These are phyloP conservation scores for Ctenoplectra terminalis DNA, from an alignment of 1,140 invertebrate species.

Conservation along the genomic window DNA sequence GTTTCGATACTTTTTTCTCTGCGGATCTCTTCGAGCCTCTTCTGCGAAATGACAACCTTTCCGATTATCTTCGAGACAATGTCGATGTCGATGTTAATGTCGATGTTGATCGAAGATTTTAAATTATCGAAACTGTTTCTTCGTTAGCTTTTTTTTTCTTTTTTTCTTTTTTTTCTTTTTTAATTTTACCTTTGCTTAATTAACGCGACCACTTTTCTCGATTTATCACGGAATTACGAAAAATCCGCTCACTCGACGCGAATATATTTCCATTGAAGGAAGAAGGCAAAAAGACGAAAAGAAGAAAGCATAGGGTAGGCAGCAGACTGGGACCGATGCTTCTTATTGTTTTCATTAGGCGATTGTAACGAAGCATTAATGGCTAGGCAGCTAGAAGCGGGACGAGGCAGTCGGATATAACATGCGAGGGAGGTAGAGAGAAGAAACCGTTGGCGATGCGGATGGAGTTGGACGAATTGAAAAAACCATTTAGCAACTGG, in stretches of 20 bases:
- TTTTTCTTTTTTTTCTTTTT: too few species aligned
- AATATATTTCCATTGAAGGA: not conserved
- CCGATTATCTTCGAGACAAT: too few species aligned
- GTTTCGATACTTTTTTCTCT: slow-evolving; percentile 31
- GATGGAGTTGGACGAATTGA: slow-evolving; percentile 77
- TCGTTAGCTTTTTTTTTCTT: too few species aligned
- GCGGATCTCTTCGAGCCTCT: not conserved
- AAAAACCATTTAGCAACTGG: slow-evolving; percentile 84
- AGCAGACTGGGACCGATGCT: slow-evolving; percentile 75
- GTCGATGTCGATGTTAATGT: too few species aligned
- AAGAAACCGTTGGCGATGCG: slow-evolving; percentile 54
- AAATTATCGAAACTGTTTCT: too few species aligned
- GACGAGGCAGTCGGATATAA: slow-evolving; percentile 8
- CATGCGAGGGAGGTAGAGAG: slow-evolving; percentile 29
- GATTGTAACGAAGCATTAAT: slow-evolving; percentile 82
- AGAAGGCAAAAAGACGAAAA: not conserved
- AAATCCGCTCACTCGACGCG: slow-evolving; percentile 24
- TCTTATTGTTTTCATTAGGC: slow-evolving; percentile 82
- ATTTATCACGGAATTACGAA: not conserved
- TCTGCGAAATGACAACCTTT: slow-evolving; percentile 40
- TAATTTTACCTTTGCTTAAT: too few species aligned
- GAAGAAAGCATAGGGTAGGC: slow-evolving; percentile 28
- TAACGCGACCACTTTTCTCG: too few species aligned
- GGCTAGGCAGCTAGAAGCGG: slow-evolving; percentile 36
- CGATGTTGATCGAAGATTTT: too few species aligned